phyloP scores from a whole-genome alignment of 23 tunicate species.

The Ascidia mentula region DNA sequence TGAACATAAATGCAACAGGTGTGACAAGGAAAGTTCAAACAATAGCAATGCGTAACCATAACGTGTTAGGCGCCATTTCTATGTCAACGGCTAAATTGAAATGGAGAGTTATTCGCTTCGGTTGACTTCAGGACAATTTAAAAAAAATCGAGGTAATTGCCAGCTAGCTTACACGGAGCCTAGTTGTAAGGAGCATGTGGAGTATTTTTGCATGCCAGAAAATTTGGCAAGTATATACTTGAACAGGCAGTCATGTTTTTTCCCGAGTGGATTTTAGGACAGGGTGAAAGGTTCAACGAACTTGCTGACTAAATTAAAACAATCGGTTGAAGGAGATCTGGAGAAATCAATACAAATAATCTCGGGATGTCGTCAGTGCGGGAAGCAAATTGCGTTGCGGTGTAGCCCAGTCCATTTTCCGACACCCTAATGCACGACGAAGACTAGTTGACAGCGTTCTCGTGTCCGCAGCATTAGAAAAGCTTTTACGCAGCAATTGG shows the following conservation, averaged over 20 bases:
- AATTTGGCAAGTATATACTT: neutral
- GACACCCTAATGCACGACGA: neutral
- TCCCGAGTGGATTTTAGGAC: no score
- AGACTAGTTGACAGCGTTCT: neutral
- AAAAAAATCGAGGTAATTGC: no score
- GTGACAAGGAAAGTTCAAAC: neutral
- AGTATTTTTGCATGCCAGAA: neutral
- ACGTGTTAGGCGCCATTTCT: neutral
- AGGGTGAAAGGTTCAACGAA: neutral
- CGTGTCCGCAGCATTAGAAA: neutral
- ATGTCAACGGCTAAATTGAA: neutral
- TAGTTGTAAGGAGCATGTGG: no score
- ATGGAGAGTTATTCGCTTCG: neutral
- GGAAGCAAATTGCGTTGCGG: neutral
- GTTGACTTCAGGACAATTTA: neutral
- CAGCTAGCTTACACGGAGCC: no score
- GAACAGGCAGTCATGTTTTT: no score
- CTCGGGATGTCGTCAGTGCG: conserved; percentile 10
- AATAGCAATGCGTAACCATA: neutral
- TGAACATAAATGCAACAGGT: no score
- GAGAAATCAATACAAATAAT: conserved; percentile 1
- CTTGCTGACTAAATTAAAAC: neutral
- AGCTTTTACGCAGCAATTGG: neutral
- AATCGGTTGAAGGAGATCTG: neutral
- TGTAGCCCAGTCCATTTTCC: neutral